phyloP scores from a whole-genome alignment of 2,888 invertebrate genomes.

The Tetrapedia diversipes region DNA sequence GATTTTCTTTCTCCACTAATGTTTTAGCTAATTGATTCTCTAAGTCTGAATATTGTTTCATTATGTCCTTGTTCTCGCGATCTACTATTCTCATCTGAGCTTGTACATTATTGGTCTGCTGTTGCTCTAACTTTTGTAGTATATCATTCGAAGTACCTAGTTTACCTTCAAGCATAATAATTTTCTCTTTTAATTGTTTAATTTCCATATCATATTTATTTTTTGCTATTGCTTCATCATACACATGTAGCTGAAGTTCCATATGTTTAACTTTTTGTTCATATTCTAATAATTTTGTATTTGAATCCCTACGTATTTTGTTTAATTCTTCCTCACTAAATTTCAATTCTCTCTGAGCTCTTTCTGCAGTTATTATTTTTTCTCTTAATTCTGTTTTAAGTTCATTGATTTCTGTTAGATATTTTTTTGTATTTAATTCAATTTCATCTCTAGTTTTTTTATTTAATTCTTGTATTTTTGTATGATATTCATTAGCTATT shows the following conservation, averaged over 20 bases:
- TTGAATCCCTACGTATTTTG: constrained; percentile 74
- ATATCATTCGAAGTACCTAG: constrained; percentile 68
- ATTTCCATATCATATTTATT: constrained; percentile 71
- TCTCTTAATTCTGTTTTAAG: constrained; percentile 85
- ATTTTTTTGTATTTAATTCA: constrained; percentile 85
- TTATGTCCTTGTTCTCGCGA: constrained; percentile 72
- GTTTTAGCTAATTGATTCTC: constrained; percentile 75
- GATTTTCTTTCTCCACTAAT: constrained; percentile 83
- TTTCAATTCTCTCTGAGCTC: constrained; percentile 84
- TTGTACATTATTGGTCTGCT: constrained; percentile 67
- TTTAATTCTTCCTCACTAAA: constrained; percentile 84
- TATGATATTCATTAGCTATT: constrained; percentile 73
- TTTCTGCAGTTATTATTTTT: constrained; percentile 85
- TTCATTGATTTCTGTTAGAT: constrained; percentile 85
- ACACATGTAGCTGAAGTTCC: constrained; percentile 67
- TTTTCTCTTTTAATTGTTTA: constrained; percentile 69
- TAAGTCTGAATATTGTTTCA: constrained; percentile 74
- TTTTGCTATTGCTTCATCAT: constrained; percentile 61
- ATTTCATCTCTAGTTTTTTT: constrained; percentile 85
- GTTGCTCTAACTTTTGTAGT: constrained; percentile 68
- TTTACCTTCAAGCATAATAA: constrained; percentile 70
- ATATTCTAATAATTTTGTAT: constrained; percentile 67
- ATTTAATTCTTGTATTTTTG: constrained; percentile 84
- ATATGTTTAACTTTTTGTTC: constrained; percentile 72
- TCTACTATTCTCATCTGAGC: constrained; percentile 73